These are phyloP conservation scores for Apeira syringaria DNA, from an alignment of 2,888 invertebrate genomes.

Conservation along the genomic window DNA sequence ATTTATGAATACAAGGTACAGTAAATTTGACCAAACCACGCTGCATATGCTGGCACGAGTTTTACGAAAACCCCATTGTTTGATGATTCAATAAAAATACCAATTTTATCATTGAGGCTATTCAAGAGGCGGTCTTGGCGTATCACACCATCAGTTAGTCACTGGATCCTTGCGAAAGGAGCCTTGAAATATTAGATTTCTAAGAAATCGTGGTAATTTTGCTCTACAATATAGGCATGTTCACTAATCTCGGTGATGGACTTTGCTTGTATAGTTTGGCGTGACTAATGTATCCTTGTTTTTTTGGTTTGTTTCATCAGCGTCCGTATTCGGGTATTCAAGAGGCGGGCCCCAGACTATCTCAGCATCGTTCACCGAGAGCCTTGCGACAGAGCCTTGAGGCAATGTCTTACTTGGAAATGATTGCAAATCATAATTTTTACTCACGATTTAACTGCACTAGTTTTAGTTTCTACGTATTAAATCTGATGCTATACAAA, in stretches of 20 bases:
- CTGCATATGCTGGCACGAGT: constrained; percentile 11
- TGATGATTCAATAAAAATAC: constrained; percentile 2
- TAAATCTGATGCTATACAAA: no score
- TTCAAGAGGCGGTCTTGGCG: constrained; percentile 15
- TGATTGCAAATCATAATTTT: constrained; percentile 16
- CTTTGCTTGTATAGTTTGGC: background rate
- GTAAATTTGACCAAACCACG: background rate
- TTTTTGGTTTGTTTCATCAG: constrained; percentile 45
- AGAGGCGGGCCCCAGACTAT: constrained; percentile 54
- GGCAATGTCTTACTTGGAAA: constrained; percentile 18
- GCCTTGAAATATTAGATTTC: constrained; percentile 8
- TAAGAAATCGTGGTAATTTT: constrained; percentile 1
- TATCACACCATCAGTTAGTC: constrained; percentile 17
- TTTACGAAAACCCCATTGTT: constrained; percentile 20
- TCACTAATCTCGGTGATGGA: no score
- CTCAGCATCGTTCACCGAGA: constrained; percentile 45
- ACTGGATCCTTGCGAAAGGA: constrained; percentile 7
- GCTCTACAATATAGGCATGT: background rate
- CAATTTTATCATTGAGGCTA: constrained; percentile 11
- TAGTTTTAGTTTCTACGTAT: background rate
- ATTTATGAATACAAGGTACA: no score
- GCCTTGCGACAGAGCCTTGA: constrained; percentile 51
- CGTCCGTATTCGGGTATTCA: constrained; percentile 55
- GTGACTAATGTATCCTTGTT: constrained; percentile 10
- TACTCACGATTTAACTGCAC: constrained; percentile 16